Percentiles rank a stretch among this genome's conserved stretches.
phyloP scores from a whole-genome alignment of 1,140 invertebrate species.

The Heliconius nattereri region DNA sequence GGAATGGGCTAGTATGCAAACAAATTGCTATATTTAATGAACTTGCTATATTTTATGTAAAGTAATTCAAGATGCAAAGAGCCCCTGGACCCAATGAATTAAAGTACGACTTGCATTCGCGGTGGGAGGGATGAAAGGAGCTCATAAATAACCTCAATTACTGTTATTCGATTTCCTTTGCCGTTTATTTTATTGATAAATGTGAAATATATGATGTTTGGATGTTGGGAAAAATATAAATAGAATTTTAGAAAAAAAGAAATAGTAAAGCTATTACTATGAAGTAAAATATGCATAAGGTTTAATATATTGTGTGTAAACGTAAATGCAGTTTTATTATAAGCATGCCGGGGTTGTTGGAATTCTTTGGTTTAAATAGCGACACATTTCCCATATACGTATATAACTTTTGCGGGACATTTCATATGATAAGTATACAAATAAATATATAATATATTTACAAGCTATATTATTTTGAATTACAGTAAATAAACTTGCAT shows the following conservation, averaged over 20 bases:
- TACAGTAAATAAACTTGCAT: too few relatives aligned
- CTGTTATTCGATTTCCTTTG: constrained; percentile 39
- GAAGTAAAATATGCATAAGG: too few relatives aligned
- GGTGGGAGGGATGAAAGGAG: constrained; percentile 60
- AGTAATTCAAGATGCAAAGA: constrained; percentile 74
- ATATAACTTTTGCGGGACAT: too few relatives aligned
- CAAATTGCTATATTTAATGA: constrained; percentile 71
- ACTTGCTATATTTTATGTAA: constrained; percentile 70
- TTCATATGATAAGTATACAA: too few relatives aligned
- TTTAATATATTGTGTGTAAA: too few relatives aligned
- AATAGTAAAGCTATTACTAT: too few relatives aligned
- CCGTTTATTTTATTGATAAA: constrained; percentile 43
- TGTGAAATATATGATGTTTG: background rate
- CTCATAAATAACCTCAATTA: constrained; percentile 77
- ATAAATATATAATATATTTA: too few relatives aligned
- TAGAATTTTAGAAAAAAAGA: background rate
- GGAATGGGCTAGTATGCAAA: constrained; percentile 38
- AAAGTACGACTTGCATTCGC: constrained; percentile 74
- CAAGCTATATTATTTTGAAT: too few relatives aligned
- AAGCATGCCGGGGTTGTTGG: too few relatives aligned
- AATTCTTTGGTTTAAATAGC: too few relatives aligned
- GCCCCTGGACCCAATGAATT: constrained; percentile 68
- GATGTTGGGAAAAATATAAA: background rate
- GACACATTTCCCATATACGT: too few relatives aligned
- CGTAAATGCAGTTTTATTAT: too few relatives aligned